Evolutionary conservation across 2,797 vertebrate genomes (phyloP), one percentile per base, ranked within the genome.

Genomic region (Fratercula arctica): DNA sequence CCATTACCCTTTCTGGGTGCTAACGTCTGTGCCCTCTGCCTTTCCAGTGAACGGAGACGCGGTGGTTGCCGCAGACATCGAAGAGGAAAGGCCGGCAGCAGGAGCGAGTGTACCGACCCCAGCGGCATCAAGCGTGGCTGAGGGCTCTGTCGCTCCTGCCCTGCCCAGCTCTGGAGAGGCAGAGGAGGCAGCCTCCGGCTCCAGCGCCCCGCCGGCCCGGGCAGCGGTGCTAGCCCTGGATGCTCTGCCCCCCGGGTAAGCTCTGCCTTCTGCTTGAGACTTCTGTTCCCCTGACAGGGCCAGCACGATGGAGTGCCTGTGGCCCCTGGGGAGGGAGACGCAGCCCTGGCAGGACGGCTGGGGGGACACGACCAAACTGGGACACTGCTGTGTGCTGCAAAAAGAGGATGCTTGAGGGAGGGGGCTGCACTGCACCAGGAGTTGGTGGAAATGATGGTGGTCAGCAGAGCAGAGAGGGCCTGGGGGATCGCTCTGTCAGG

Each of bases 221-320:
- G 79, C 89, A 9, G 94, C 98, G 4, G 97, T 98, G 74, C 96
- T 97, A 6, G 82, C 94, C 29, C 93, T 98, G 11, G 99, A 99
- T 29, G 97, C 98, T 7, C 98, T 99, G 91, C 99, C 99, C 51
- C 97, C 98, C 0, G 99, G 99, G 99, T 99, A 97, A 98, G 98
- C 61, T 57, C 67, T 88, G 77, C 78, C n/a, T 81, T 35, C 79
- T 39, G 29, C 20, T 26, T 3, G 4, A 28, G 85, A 3, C 20
- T 20, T 39, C 43, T 19, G 12, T 87, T 95, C 12, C 48, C 15
- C 43, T 5, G 33, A 29, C 48, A 37, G 46, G 57, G 85, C 73
- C 56, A 73, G 56, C 15, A 1, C 3, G 25, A 39, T 1, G 0
- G 33, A 31, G 33, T 6, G 25, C 60, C n/a, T 16, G 21, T 21